A percentile compares a stretch with the other conserved stretches of the same genome.
Conservation (phyloP, 2,797 vertebrate species). For the Hydrolagus colliei region DNA sequence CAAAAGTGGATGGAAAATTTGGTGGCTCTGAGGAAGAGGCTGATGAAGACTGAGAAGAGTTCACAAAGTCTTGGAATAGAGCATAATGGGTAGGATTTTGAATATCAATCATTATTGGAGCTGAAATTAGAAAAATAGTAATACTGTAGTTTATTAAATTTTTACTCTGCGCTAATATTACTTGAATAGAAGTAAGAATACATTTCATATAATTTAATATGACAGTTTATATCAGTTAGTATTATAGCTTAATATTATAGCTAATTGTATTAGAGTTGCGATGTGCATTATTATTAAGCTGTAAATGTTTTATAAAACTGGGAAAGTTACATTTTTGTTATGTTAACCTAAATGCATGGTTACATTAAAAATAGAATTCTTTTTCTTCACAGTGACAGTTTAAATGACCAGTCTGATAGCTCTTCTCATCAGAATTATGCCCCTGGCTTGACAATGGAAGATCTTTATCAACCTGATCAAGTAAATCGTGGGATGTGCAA, state of each 20-base stretch:
- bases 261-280: neutral
- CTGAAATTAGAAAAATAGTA: neutral
- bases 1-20: conserved; percentile 54
- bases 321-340: too few relatives aligned
- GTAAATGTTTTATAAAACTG: neutral
- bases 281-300: neutral
- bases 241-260: too few relatives aligned
- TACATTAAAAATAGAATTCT: neutral
- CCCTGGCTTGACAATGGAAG: conserved; percentile 49
- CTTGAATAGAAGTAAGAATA: too few relatives aligned
- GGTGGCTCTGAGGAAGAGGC: conserved; percentile 52
- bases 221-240: neutral
- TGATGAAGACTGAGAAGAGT: conserved; percentile 58
- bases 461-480: conserved; percentile 46
- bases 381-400: conserved; percentile 43
- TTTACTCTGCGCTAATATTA: too few relatives aligned
- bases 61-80: conserved; percentile 57
- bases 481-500: conserved; percentile 39
- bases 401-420: conserved; percentile 40
- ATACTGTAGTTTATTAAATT: too few relatives aligned
- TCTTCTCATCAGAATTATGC: conserved; percentile 39
- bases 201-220: too few relatives aligned
- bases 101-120: neutral
- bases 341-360: neutral
- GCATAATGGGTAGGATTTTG: conserved; percentile 47